These are phyloP conservation scores for Orchestes rusci DNA, from an alignment of 2,888 invertebrate species.

Conservation along the genomic window DNA sequence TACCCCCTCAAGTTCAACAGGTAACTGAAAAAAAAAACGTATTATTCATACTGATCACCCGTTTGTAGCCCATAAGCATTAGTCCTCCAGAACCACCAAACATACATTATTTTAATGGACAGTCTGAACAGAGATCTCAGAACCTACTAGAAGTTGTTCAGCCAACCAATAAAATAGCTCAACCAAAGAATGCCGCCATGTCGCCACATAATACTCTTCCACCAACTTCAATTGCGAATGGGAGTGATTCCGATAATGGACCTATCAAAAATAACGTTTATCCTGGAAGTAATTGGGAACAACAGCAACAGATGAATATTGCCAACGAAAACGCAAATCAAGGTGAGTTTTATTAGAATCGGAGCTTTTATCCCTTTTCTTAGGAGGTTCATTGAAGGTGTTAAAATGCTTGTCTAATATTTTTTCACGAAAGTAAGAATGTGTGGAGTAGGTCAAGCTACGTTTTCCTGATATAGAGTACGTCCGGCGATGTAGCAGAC, in stretches of 20 bases:
- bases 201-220: neutral
- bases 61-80: slow-evolving; percentile 16
- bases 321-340: neutral
- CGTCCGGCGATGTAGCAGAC: no score
- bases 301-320: slow-evolving; percentile 7
- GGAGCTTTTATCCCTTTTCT: no score
- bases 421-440: no score
- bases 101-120: slow-evolving; percentile 17
- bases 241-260: slow-evolving; percentile 9
- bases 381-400: no score
- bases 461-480: no score
- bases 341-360: no score
- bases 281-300: slow-evolving; percentile 20
- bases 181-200: slow-evolving; percentile 8
- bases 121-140: slow-evolving; percentile 12
- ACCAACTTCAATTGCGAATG: slow-evolving; percentile 7
- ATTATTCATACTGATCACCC: slow-evolving; percentile 2
- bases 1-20: slow-evolving; percentile 14
- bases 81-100: slow-evolving; percentile 14
- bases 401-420: no score
- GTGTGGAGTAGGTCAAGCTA: no score
- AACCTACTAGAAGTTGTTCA: slow-evolving; percentile 13
- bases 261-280: slow-evolving; percentile 21
- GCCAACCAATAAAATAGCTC: slow-evolving; percentile 8
- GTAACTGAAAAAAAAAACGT: slow-evolving; percentile 8